Percentiles rank a stretch among this genome's conserved stretches.
Evolutionary conservation across 2,797 vertebrate genomes (phyloP).

Genomic region (Spinus pinus): DNA sequence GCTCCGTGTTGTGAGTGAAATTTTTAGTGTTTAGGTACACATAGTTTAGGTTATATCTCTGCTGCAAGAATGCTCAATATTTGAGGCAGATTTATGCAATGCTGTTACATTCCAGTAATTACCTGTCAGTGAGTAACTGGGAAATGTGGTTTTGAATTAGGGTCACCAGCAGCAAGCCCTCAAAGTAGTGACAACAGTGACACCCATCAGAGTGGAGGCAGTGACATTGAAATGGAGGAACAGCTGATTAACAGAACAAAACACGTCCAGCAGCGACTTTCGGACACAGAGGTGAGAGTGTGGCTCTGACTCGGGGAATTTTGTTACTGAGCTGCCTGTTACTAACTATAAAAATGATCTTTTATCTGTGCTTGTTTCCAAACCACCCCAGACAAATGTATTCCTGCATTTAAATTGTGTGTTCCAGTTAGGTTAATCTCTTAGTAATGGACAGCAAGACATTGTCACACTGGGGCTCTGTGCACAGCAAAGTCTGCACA

Average conservation of each 20-base stretch:
- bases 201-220: slow-evolving; percentile 95
- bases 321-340: background rate
- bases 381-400: background rate
- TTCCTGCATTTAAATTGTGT: background rate
- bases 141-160: slow-evolving; percentile 73
- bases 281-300: slow-evolving; percentile 90
- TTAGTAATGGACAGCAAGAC: background rate
- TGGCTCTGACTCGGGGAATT: background rate
- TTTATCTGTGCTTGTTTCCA: background rate
- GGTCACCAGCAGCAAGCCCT: slow-evolving; percentile 93
- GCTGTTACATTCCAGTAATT: background rate
- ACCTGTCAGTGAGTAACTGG: slow-evolving; percentile 14
- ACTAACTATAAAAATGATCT: background rate
- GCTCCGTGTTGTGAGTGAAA: background rate
- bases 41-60: background rate
- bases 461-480: background rate
- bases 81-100: background rate
- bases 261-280: slow-evolving; percentile 91
- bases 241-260: slow-evolving; percentile 91
- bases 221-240: slow-evolving; percentile 98
- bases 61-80: background rate
- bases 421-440: background rate
- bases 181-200: slow-evolving; percentile 99
- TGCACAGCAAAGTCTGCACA: background rate
- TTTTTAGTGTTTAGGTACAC: background rate